Base-by-base conservation (phyloP, 2,113 vertebrate genomes). In the Petroica traversi region DNA sequence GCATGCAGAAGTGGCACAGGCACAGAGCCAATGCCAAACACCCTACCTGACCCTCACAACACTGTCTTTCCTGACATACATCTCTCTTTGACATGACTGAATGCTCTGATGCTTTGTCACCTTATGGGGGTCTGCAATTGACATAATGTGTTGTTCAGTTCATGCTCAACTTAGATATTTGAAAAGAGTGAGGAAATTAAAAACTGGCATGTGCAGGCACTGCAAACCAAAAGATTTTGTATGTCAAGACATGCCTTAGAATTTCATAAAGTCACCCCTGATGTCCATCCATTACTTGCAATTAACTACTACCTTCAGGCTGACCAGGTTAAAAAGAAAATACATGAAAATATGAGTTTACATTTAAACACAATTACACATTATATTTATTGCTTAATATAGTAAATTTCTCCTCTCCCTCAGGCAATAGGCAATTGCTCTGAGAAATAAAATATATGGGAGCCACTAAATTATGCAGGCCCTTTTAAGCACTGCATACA, bases 1-100 rank as follows among this genome's bases (percentile, higher is more conserved):
- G 78, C 28, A 14, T 67, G 78, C 57, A 94, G 78, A 97, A 96
- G 95, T 94, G 94, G 83, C 92, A 95, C 81, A 93, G 85, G 92
- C 89, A 81, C 38, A 38, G 74, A 64, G 72, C 2, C 7, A 41
- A 75, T 84, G 89, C 93, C 89, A 96, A 96, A 79, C 79, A 92
- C 69, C 19, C 45, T 80, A 93, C 97, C 96, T 80, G 84, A 86
- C 48, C 57, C 92, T 91, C 72, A n/a, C 58, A 96, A 89, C 38
- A 62, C 64, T 59, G 8, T 83, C 85, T 91, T 87, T 93, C 61
- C 69, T 93, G 92, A 46, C 8, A 17, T 26, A 85, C 75, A 89
- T 80, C 52, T 95, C 87, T 68, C 84, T 91, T 52, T 85, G 87
- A 90, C 85, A 77, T 49, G 79, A 92, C 63, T 83, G 73, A 74